Evolutionary conservation across 2,113 vertebrate species (phyloP), one percentile per base, ranked within the genome.

Genomic region (Psephotus haematonotus): DNA sequence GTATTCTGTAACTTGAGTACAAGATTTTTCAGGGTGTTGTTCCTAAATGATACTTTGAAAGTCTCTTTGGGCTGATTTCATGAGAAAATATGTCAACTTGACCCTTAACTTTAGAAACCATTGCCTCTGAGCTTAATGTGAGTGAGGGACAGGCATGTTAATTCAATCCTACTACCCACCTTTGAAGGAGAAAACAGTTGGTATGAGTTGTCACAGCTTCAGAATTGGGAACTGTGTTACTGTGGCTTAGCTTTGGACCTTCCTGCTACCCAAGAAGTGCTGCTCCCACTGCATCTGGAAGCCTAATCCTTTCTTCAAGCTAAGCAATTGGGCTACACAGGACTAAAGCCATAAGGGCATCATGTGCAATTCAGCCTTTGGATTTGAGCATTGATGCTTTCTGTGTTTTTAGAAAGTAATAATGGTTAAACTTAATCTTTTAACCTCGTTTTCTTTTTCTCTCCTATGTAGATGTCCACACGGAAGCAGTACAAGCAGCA

Each of bases 401-500:
- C 41, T 41, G 1, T 77, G 18, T 13, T 57, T 92, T 72, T 50
- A 29, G 52, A 59, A 72, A 67, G 47, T 82, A 78, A 82, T 47
- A 22, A 9, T 35, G 10, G 27, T 81, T 57, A 8, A 68, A 41
- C 18, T 63, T 71, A 19, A 62, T 20, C 19, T 76, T 41, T 49
- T 76, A 49, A 43, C 52, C 7, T 5, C 76, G 35, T 76, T 37
- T 39, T 29, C 4, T 67, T 53, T 77, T 90, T 87, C 3, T 94
- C 89, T 88, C 64, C 59, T 64, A 0, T 55, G 2, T 46, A 99
- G 99, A 99, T 97, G 97, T 99, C 91, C 99, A 99, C 98, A 99
- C 99, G 31, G 99, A 99, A 98, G 99, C 99, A 13, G 99, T 99
- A 76, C 99, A 99, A 96, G 99, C 99, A 96, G 99, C 99, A 53